Percentiles rank a stretch among this genome's conserved stretches.
Conservation (phyloP, 2,113 vertebrate species). For the Aptenodytes patagonicus region DNA sequence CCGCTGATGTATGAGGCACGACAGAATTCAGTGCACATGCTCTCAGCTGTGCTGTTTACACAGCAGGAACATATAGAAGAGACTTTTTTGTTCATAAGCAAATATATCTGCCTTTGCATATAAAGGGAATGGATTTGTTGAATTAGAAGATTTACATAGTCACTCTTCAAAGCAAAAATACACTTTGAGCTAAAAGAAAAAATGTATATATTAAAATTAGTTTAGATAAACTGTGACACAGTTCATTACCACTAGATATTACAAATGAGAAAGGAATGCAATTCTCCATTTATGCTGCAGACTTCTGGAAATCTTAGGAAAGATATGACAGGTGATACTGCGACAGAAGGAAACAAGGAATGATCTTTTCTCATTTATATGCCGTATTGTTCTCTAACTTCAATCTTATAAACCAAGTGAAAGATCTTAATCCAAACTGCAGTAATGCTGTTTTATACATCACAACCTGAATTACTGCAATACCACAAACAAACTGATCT, state of each 20-base stretch:
- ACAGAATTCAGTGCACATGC: neutral
- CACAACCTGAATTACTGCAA: neutral
- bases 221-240: neutral
- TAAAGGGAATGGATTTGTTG: neutral
- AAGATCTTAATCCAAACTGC: slow-evolving; percentile 10
- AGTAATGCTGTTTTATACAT: neutral
- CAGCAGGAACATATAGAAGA: neutral
- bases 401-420: neutral
- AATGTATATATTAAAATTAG: neutral
- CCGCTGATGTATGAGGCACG: slow-evolving; percentile 20
- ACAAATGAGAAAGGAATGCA: neutral
- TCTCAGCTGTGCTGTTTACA: neutral
- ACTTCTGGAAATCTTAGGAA: slow-evolving; percentile 6
- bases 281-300: neutral
- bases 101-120: neutral
- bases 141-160: neutral
- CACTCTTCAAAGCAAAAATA: neutral
- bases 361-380: neutral
- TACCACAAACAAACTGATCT: neutral
- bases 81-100: neutral
- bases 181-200: neutral
- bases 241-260: neutral
- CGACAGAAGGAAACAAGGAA: neutral
- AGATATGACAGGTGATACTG: neutral
- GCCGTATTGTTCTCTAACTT: neutral